These are phyloP conservation scores for Chesias legatella DNA, from an alignment of 2,888 invertebrate genomes.

Conservation along the genomic window DNA sequence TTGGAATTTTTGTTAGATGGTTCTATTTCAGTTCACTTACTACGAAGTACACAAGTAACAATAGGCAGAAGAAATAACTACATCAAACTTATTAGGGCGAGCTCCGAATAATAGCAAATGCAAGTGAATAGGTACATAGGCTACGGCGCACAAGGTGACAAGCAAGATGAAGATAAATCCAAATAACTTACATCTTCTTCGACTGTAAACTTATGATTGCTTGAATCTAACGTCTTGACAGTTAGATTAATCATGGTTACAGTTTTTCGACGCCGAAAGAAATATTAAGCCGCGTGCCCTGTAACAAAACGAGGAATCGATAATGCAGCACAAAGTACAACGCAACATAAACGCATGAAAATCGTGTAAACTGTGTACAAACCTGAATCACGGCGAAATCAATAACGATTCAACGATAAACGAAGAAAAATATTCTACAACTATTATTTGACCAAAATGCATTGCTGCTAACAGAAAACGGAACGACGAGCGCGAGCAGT, in stretches of 20 bases:
- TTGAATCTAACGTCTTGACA: constrained; percentile 94
- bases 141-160: neutral
- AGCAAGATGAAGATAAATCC: neutral
- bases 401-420: constrained; percentile 9
- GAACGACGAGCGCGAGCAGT: constrained; percentile 8
- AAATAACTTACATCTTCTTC: constrained; percentile 87
- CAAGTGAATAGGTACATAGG: neutral
- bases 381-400: constrained; percentile 11
- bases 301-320: constrained; percentile 19
- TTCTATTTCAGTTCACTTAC: too few species aligned
- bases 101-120: constrained; percentile 6
- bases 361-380: constrained; percentile 2
- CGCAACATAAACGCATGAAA: constrained; percentile 1
- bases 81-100: too few species aligned
- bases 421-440: neutral
- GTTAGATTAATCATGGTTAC: constrained; percentile 88
- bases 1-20: too few species aligned
- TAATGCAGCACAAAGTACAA: constrained; percentile 15
- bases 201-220: constrained; percentile 89
- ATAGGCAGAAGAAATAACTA: too few species aligned
- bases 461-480: constrained; percentile 9
- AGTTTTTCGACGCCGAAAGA: constrained; percentile 3
- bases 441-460: constrained; percentile 2
- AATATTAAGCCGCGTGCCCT: constrained; percentile 14
- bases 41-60: too few species aligned